These are phyloP conservation scores for Cassiopea xamachana DNA, from an alignment of 30 jellyfish, hydroid and myxozoan species.

Conservation along the genomic window DNA sequence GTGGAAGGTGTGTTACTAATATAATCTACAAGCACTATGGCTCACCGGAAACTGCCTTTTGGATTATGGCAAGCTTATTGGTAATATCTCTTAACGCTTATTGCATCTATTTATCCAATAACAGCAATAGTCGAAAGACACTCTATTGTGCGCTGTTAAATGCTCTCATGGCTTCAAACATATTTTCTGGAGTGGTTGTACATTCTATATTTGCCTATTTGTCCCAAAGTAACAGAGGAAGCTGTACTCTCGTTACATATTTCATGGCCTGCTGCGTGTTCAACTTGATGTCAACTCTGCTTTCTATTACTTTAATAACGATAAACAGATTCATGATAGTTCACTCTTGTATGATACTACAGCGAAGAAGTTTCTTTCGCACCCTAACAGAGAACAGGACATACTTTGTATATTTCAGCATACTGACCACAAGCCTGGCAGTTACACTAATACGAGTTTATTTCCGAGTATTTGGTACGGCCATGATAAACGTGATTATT, in stretches of 20 bases:
- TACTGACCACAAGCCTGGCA: neutral
- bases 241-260: neutral
- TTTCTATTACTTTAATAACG: neutral
- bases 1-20: neutral
- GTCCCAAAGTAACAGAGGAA: neutral
- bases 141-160: neutral
- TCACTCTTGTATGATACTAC: neutral
- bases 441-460: neutral
- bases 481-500: neutral
- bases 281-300: neutral
- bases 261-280: neutral
- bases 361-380: neutral
- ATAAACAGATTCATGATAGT: neutral
- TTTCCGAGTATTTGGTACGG: neutral
- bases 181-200: conserved; percentile 11
- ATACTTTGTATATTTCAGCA: neutral
- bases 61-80: neutral
- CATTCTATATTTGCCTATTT: neutral
- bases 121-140: neutral
- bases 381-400: neutral
- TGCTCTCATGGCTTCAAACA: neutral
- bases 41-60: neutral
- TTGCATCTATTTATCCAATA: neutral
- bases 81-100: neutral
- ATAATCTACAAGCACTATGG: neutral